phyloP scores from a whole-genome alignment of 2,797 vertebrate species.

The Brotula barbata region DNA sequence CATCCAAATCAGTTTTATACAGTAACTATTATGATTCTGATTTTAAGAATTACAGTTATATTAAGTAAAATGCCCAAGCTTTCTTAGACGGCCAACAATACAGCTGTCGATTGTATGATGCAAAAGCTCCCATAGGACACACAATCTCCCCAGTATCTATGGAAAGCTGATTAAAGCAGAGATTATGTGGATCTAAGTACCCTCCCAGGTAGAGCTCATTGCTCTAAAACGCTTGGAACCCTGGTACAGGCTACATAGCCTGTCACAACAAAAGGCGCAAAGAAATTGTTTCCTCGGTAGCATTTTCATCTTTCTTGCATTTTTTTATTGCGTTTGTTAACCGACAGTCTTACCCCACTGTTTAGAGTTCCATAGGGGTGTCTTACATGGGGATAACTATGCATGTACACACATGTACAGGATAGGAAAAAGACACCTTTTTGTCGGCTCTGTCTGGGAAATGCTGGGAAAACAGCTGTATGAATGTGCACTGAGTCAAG shows the following conservation, averaged over 20 bases:
- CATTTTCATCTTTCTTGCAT: too few species aligned
- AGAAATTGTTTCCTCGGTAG: too few species aligned
- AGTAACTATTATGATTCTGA: conserved; percentile 7
- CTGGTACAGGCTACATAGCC: background rate
- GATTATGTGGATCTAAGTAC: conserved; percentile 17
- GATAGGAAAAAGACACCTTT: background rate
- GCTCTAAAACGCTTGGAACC: too few species aligned
- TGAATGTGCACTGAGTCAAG: conserved; percentile 10
- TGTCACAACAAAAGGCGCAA: too few species aligned
- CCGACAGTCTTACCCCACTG: background rate
- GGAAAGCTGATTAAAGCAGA: conserved; percentile 26
- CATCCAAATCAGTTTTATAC: background rate
- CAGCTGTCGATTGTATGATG: conserved; percentile 11
- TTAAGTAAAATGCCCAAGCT: background rate
- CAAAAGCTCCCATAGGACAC: conserved; percentile 2
- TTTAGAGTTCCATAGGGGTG: conserved; percentile 1
- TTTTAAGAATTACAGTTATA: background rate
- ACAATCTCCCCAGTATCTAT: background rate
- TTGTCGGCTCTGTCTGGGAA: too few species aligned
- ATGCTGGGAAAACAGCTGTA: conserved; percentile 1
- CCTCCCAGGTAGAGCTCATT: too few species aligned
- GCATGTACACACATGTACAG: background rate
- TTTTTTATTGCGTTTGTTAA: too few species aligned
- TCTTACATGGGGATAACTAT: background rate
- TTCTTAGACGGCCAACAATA: conserved; percentile 4